These are phyloP conservation scores for Hyposoter didymator DNA, from an alignment of 2,888 invertebrate genomes.

Conservation along the genomic window DNA sequence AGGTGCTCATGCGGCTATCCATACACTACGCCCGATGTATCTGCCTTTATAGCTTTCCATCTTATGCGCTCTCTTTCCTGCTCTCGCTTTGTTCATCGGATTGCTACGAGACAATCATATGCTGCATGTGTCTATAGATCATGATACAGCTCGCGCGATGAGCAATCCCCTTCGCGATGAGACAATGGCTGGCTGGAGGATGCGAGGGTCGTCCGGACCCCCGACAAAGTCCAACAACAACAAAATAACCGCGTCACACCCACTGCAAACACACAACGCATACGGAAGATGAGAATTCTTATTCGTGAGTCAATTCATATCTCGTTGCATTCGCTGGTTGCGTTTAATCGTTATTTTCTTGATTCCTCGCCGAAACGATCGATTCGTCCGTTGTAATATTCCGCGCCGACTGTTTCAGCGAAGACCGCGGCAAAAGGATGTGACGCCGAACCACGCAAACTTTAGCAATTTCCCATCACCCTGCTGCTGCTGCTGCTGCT, in stretches of 20 bases:
- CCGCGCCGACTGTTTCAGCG: conserved; percentile 17
- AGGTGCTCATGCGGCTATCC: conserved; percentile 36
- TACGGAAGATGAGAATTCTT: conserved; percentile 14
- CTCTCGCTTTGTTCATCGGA: conserved; percentile 12
- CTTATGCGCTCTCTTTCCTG: conserved; percentile 2
- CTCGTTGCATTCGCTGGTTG: background rate
- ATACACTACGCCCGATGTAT: conserved; percentile 50
- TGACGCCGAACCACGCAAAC: conserved; percentile 29
- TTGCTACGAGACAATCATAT: conserved; percentile 1
- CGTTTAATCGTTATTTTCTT: background rate
- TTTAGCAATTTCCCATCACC: conserved; percentile 34
- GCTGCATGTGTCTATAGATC: background rate
- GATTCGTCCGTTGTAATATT: background rate
- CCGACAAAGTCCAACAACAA: conserved; percentile 43
- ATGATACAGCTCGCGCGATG: conserved; percentile 15
- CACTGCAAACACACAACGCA: conserved; percentile 21
- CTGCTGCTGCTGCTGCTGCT: background rate
- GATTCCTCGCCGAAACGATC: no score
- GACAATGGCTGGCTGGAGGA: conserved; percentile 52
- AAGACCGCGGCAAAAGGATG: background rate
- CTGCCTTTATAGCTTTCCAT: conserved; percentile 35
- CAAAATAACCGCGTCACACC: conserved; percentile 59
- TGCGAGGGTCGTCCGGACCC: conserved; percentile 30
- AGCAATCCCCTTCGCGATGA: conserved; percentile 44
- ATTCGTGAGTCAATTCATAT: background rate